Conservation (phyloP, 1,140 invertebrate genomes). For the Batillaria attramentaria region DNA sequence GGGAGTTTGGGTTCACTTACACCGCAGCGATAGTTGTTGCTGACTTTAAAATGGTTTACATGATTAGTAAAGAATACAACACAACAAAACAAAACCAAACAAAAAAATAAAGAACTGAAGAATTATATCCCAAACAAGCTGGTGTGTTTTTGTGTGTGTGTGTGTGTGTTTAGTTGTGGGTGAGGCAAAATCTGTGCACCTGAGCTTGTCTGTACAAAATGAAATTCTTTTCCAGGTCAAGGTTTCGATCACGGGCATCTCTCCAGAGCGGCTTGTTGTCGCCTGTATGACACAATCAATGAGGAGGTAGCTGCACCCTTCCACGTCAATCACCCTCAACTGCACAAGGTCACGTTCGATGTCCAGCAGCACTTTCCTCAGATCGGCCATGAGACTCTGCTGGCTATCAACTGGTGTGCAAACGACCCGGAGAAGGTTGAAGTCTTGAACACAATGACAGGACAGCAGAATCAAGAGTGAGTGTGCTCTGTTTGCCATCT, state of each 20-base stretch:
- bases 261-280: conserved; percentile 70
- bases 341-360: conserved; percentile 36
- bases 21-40: too few species aligned
- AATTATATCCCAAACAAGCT: too few species aligned
- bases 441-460: conserved; percentile 50
- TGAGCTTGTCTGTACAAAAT: too few species aligned
- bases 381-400: conserved; percentile 27
- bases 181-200: too few species aligned
- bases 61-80: too few species aligned
- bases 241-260: conserved; percentile 72
- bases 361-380: conserved; percentile 26
- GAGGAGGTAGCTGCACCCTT: conserved; percentile 48
- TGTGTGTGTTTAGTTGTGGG: too few species aligned
- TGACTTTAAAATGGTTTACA: too few species aligned
- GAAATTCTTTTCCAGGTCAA: conserved; percentile 48
- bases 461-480: conserved; percentile 49
- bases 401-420: conserved; percentile 56
- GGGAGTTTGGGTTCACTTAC: too few species aligned
- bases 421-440: conserved; percentile 52
- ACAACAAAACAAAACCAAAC: too few species aligned
- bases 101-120: too few species aligned
- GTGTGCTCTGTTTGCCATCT: too few species aligned
- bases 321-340: conserved; percentile 51
- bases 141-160: too few species aligned
- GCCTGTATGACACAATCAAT: conserved; percentile 57